phyloP scores from a whole-genome alignment of 2,797 vertebrate genomes.

The Catharus ustulatus region DNA sequence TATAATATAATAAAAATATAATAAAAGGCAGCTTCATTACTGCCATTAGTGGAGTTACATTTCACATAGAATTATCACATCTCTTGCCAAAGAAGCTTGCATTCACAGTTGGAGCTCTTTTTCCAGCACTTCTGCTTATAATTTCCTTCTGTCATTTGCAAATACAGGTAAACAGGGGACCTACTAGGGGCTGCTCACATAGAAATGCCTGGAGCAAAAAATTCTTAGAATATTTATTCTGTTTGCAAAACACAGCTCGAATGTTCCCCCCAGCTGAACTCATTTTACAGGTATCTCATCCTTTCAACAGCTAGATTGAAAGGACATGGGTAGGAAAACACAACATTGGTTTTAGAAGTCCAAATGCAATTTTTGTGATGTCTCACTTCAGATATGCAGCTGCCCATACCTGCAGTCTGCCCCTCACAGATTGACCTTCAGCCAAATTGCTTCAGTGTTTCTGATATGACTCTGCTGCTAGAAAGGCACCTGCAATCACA shows the following conservation, averaged over 20 bases:
- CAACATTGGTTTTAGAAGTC: not conserved
- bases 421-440: not conserved
- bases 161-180: not conserved
- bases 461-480: not conserved
- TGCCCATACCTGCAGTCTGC: not conserved
- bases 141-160: not conserved
- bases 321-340: not conserved
- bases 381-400: not conserved
- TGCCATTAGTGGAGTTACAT: not conserved
- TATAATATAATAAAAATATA: not conserved
- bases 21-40: not conserved
- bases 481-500: not conserved
- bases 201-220: not conserved
- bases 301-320: not conserved
- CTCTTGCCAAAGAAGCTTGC: not conserved
- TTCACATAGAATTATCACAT: not conserved
- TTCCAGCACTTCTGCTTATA: not conserved
- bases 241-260: not conserved
- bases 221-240: not conserved
- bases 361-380: not conserved
- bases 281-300: not conserved
- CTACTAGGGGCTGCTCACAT: accelerated
- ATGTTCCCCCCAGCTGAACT: not conserved
- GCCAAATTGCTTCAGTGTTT: conserved; percentile 11
- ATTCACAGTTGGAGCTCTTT: not conserved